phyloP scores from a whole-genome alignment of 2,888 invertebrate genomes.

The Cantharis rufa region DNA sequence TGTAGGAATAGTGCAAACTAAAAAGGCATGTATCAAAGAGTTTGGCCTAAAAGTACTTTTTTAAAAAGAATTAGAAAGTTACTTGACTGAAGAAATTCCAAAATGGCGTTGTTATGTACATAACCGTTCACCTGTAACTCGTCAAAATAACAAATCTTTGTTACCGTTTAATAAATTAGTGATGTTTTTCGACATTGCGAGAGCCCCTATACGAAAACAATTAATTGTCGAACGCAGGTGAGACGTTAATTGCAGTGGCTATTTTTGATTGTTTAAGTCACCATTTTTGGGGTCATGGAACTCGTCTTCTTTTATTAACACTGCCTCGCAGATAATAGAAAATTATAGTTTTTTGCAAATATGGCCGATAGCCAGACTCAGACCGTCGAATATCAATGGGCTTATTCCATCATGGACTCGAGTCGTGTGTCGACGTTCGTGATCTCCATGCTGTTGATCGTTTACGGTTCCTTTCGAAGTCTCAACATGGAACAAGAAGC shows the following conservation, averaged over 20 bases:
- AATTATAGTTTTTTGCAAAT: conserved; percentile 10
- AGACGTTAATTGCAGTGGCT: conserved; percentile 9
- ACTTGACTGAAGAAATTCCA: conserved; percentile 29
- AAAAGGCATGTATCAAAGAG: neutral
- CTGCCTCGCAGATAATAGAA: conserved; percentile 21
- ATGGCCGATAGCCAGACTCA: conserved; percentile 36
- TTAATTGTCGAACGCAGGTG: conserved; percentile 28
- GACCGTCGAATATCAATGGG: conserved; percentile 75
- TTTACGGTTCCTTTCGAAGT: conserved; percentile 96
- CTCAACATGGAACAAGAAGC: conserved; percentile 96
- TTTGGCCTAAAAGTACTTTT: neutral
- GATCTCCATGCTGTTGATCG: conserved; percentile 95
- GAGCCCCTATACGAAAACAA: conserved; percentile 26
- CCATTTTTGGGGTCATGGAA: conserved; percentile 36
- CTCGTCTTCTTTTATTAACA: conserved; percentile 27
- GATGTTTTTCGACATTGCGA: conserved; percentile 40
- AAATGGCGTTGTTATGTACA: conserved; percentile 43
- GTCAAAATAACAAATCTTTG: conserved; percentile 34
- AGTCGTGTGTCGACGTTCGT: conserved; percentile 95
- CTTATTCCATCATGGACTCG: conserved; percentile 96
- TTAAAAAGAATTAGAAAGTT: conserved; percentile 22
- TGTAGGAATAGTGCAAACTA: neutral
- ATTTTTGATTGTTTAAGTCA: conserved; percentile 4
- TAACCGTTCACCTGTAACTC: conserved; percentile 37
- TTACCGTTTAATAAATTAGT: conserved; percentile 37